Evolutionary conservation across 1,140 invertebrate genomes (phyloP).

Genomic region (Aphelinus certus): DNA sequence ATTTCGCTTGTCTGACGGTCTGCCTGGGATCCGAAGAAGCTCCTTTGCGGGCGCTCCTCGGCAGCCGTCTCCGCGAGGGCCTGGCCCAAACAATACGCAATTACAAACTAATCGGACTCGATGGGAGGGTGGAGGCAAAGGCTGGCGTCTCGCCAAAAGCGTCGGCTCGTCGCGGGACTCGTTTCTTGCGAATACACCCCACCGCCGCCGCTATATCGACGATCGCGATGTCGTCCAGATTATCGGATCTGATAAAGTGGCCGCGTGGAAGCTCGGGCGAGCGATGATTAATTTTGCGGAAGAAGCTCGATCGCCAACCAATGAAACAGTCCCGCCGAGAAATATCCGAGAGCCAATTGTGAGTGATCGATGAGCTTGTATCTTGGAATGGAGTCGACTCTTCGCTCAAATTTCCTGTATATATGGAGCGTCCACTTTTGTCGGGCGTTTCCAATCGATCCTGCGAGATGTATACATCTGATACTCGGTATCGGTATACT

Average conservation of each 20-base stretch:
- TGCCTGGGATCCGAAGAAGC: background rate
- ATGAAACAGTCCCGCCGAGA: background rate
- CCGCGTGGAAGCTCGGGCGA: background rate
- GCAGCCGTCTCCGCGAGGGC: background rate
- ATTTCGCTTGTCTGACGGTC: background rate
- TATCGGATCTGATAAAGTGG: slow-evolving; percentile 15
- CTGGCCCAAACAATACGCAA: slow-evolving; percentile 51
- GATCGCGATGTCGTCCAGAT: slow-evolving; percentile 12
- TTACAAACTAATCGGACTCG: slow-evolving; percentile 55
- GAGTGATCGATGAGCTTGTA: no score
- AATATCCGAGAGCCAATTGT: no score
- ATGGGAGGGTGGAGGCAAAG: slow-evolving; percentile 11
- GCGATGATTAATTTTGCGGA: slow-evolving; percentile 31
- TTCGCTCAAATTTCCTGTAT: no score
- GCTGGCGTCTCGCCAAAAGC: slow-evolving; percentile 48
- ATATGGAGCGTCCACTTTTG: no score
- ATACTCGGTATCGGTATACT: no score
- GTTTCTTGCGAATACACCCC: background rate
- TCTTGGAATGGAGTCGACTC: no score
- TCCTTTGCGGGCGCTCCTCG: background rate
- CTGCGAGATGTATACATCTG: no score
- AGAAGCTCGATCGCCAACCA: slow-evolving; percentile 13
- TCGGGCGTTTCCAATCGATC: no score
- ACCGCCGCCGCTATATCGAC: background rate
- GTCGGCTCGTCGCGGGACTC: slow-evolving; percentile 33